Percentiles rank a stretch among this genome's conserved stretches.
These are phyloP conservation scores for Lamellibrachia luymesi DNA, from an alignment of 1,140 invertebrate genomes.

Conservation along the genomic window DNA sequence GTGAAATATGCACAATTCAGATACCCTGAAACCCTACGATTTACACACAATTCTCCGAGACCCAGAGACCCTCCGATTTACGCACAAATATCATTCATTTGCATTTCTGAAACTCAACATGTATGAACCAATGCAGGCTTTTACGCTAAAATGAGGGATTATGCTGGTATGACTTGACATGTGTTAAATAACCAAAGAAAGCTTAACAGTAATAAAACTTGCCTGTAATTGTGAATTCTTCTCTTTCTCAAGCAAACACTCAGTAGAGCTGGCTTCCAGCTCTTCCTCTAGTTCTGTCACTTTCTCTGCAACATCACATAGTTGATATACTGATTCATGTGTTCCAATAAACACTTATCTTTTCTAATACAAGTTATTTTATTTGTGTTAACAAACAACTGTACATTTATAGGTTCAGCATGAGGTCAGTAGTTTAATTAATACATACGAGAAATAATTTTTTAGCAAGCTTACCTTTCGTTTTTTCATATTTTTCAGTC, in stretches of 20 bases:
- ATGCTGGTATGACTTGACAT: too few species aligned
- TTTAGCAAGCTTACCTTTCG: neutral
- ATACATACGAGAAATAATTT: neutral
- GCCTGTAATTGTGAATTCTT: neutral
- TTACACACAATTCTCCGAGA: too few species aligned
- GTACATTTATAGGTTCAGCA: neutral
- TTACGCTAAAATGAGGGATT: too few species aligned
- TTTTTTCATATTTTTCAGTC: neutral
- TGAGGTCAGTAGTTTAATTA: neutral
- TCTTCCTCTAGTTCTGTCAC: neutral
- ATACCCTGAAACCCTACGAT: too few species aligned
- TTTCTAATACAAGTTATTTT: neutral
- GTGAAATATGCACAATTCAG: too few species aligned
- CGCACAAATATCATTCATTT: too few species aligned
- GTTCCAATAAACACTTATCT: neutral
- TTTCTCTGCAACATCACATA: neutral
- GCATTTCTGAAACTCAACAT: too few species aligned
- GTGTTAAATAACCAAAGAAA: too few species aligned
- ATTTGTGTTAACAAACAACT: neutral
- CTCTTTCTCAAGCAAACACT: neutral
- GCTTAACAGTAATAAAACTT: neutral
- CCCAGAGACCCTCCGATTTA: too few species aligned
- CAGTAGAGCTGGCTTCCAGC: neutral
- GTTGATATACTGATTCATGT: neutral
- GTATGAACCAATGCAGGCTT: too few species aligned